Percentiles rank a stretch among this genome's conserved stretches.
Conservation (phyloP, 2,113 vertebrate genomes). For the Ailuropoda melanoleuca region DNA sequence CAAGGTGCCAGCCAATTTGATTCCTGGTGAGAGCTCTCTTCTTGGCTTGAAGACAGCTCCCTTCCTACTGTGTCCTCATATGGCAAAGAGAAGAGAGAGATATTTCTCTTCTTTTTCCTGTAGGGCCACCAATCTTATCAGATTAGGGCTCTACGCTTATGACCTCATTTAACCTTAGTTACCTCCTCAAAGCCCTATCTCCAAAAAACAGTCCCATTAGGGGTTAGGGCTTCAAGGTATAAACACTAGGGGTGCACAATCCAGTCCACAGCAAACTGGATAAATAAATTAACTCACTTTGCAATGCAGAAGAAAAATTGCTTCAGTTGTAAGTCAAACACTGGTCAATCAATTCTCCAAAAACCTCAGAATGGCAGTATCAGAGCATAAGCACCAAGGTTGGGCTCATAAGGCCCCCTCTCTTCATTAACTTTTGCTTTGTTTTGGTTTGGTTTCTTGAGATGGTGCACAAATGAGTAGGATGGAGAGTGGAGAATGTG, state of each 20-base stretch:
- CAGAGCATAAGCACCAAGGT: neutral
- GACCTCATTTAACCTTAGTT: neutral
- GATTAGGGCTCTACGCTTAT: neutral
- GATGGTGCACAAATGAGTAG: neutral
- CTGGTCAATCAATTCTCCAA: neutral
- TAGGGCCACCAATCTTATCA: neutral
- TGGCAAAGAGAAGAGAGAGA: neutral
- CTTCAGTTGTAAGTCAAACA: neutral
- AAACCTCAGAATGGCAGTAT: neutral
- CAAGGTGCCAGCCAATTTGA: neutral
- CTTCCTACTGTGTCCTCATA: neutral
- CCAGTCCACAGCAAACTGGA: neutral
- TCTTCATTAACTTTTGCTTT: conserved; percentile 3
- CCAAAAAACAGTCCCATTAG: neutral
- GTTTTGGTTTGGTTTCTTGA: neutral
- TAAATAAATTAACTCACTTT: conserved; percentile 6
- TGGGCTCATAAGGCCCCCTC: neutral
- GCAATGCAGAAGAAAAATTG: neutral
- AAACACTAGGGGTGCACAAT: neutral
- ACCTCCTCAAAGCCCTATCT: neutral
- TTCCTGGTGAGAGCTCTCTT: neutral
- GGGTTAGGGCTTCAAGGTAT: neutral
- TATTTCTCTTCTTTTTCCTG: neutral
- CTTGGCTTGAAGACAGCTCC: neutral
- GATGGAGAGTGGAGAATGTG: neutral